Conservation (phyloP, 1,140 invertebrate species). For the Nephotettix cincticeps region DNA sequence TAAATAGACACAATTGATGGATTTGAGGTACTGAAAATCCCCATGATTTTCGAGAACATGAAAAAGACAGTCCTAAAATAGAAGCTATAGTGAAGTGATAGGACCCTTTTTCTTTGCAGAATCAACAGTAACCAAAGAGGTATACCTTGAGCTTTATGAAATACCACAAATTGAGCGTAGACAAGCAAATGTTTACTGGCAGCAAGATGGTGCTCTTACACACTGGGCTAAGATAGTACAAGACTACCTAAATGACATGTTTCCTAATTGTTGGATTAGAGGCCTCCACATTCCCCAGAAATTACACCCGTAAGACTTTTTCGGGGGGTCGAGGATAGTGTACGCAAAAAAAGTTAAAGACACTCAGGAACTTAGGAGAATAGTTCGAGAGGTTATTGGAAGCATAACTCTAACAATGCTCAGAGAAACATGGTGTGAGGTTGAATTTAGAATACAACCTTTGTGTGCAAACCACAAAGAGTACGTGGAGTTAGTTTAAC, state of each 20-base stretch:
- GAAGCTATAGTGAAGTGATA: too few relatives aligned
- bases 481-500: too few relatives aligned
- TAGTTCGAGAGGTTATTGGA: too few relatives aligned
- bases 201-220: constrained; percentile 47
- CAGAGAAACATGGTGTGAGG: too few relatives aligned
- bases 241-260: constrained; percentile 42
- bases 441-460: too few relatives aligned
- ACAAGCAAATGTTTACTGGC: constrained; percentile 23
- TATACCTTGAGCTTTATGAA: too few relatives aligned
- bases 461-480: too few relatives aligned
- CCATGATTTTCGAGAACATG: not conserved
- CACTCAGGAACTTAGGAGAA: too few relatives aligned
- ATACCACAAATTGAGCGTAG: not conserved
- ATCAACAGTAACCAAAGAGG: too few relatives aligned
- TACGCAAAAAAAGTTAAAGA: too few relatives aligned
- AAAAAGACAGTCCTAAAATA: constrained; percentile 3
- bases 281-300: constrained; percentile 46
- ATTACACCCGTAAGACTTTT: constrained; percentile 48
- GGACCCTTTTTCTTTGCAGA: too few relatives aligned
- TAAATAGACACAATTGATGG: not conserved
- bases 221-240: constrained; percentile 42
- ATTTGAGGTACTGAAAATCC: not conserved
- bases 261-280: constrained; percentile 47
- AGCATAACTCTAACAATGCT: too few relatives aligned
- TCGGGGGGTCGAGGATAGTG: not conserved